Evolutionary conservation across 1,140 invertebrate genomes (phyloP).

Genomic region (Eciton burchellii): DNA sequence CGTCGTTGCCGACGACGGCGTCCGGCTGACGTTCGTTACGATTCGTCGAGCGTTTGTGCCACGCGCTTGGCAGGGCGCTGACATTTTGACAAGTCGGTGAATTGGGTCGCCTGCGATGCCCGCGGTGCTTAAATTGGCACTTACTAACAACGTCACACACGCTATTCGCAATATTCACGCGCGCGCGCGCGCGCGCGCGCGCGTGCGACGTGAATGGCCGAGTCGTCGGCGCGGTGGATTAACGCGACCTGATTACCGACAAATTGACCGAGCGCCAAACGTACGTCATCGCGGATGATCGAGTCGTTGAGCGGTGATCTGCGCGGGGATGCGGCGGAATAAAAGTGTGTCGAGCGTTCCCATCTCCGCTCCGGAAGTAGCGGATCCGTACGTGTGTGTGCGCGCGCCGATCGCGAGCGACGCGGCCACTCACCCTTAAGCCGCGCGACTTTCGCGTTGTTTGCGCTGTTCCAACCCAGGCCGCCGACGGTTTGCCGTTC

Average conservation of each 20-base stretch:
- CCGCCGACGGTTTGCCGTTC: constrained; percentile 49
- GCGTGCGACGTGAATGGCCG: constrained; percentile 10
- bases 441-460: constrained; percentile 39
- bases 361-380: neutral
- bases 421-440: constrained; percentile 24
- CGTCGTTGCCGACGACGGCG: constrained; percentile 1
- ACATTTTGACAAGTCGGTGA: constrained; percentile 54
- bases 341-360: neutral
- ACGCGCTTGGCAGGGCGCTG: constrained; percentile 35
- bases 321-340: too few species aligned
- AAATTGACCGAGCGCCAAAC: constrained; percentile 1
- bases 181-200: constrained; percentile 30
- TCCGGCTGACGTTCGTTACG: neutral
- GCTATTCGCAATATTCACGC: constrained; percentile 46
- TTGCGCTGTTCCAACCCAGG: constrained; percentile 56
- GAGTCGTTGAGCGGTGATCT: too few species aligned
- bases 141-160: constrained; percentile 45
- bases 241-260: constrained; percentile 3
- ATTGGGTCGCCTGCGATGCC: constrained; percentile 39
- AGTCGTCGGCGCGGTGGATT: neutral
- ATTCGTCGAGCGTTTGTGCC: constrained; percentile 8
- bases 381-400: neutral
- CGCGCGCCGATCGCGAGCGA: neutral
- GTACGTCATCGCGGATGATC: neutral
- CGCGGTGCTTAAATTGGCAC: constrained; percentile 53